These are phyloP conservation scores for Cephalopterus ornatus DNA, from an alignment of 2,113 vertebrate genomes.

Conservation along the genomic window DNA sequence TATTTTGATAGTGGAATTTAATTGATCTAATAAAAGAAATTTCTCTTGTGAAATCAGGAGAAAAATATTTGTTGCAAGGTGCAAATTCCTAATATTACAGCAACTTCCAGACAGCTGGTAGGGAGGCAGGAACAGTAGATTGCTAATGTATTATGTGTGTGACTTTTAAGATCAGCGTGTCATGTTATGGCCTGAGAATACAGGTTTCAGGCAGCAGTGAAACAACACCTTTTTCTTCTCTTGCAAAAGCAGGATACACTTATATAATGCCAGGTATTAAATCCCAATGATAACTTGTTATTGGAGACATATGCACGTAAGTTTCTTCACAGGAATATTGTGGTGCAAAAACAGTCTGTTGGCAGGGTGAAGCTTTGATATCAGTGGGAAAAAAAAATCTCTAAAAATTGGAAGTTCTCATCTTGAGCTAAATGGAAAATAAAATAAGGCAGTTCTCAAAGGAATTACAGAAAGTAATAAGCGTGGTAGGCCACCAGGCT, in stretches of 20 bases:
- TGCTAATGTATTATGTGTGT: neutral
- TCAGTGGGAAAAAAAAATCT: neutral
- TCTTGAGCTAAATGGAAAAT: neutral
- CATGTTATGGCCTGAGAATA: neutral
- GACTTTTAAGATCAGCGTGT: neutral
- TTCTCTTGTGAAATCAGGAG: neutral
- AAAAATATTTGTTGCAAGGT: neutral
- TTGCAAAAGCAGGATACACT: neutral
- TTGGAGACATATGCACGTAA: neutral
- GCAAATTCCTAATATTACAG: neutral
- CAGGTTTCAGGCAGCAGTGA: neutral
- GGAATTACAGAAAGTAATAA: neutral
- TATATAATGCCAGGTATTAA: neutral
- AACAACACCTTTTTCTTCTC: neutral
- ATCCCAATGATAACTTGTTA: neutral
- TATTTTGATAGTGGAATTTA: neutral
- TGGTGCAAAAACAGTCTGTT: neutral
- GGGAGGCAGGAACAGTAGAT: neutral
- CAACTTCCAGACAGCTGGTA: neutral
- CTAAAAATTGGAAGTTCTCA: neutral
- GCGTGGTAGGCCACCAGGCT: neutral
- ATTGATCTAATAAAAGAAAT: neutral
- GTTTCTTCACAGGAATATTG: neutral
- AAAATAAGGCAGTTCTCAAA: neutral
- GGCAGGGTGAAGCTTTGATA: neutral